A percentile compares a stretch with the other conserved stretches of the same genome.
These are phyloP conservation scores for Strigamia crassipes DNA, from an alignment of 2,888 invertebrate genomes.

Conservation along the genomic window DNA sequence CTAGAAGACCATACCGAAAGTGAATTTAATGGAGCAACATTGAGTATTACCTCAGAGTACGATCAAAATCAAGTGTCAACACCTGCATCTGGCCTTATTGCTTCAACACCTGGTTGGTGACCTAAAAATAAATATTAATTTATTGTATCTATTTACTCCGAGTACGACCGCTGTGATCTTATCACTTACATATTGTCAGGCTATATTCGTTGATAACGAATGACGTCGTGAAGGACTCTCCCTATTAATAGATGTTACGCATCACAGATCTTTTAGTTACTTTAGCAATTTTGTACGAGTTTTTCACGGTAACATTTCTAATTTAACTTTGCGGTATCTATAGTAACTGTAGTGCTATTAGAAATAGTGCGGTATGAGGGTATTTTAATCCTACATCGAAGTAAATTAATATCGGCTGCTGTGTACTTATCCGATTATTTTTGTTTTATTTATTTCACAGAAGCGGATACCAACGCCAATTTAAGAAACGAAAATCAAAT, in stretches of 20 bases:
- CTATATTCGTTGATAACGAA: no score
- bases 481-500: constrained; percentile 5
- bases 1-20: constrained; percentile 52
- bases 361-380: no score
- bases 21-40: constrained; percentile 51
- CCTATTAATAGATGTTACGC: not conserved
- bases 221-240: no score
- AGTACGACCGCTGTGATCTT: not conserved
- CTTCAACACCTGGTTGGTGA: constrained; percentile 30
- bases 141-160: constrained; percentile 5
- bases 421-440: not conserved
- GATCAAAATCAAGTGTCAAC: constrained; percentile 41
- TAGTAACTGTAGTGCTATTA: no score
- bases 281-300: no score
- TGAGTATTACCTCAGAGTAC: constrained; percentile 51
- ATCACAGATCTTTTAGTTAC: no score
- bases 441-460: constrained; percentile 22
- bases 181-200: no score
- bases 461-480: constrained; percentile 50
- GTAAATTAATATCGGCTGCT: not conserved
- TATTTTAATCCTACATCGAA: no score
- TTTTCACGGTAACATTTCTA: no score
- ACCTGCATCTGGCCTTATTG: constrained; percentile 12
- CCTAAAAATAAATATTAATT: not conserved
- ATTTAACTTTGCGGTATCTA: no score